Conservation (phyloP, 2,888 invertebrate genomes). For the Drosophila peninsularis region DNA sequence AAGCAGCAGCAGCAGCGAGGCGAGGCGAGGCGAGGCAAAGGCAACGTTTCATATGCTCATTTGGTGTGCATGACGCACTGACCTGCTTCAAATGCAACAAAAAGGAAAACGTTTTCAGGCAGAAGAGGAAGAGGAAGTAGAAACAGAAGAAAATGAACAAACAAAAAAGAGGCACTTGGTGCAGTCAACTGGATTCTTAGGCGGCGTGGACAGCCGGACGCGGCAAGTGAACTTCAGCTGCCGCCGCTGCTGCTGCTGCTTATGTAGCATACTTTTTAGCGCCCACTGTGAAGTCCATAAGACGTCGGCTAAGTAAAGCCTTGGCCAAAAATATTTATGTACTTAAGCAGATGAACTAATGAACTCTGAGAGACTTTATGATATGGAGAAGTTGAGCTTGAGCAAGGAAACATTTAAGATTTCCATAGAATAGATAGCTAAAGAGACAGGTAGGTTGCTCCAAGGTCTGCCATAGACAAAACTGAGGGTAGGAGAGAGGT, state of each 20-base stretch:
- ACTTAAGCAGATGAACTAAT: constrained; percentile 1
- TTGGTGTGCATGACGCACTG: constrained; percentile 77
- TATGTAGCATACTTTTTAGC: constrained; percentile 60
- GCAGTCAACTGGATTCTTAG: constrained; percentile 65
- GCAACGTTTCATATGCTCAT: constrained; percentile 72
- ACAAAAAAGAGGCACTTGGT: constrained; percentile 47
- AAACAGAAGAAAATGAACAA: constrained; percentile 11
- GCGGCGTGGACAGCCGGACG: constrained; percentile 16
- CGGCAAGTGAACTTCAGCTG: constrained; percentile 15
- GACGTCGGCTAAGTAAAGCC: constrained; percentile 29
- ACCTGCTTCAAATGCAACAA: constrained; percentile 76
- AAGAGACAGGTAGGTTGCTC: no score
- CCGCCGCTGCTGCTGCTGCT: not conserved
- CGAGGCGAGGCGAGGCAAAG: not conserved
- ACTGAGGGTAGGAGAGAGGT: no score
- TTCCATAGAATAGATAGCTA: not conserved
- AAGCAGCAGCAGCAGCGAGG: not conserved
- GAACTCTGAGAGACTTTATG: not conserved
- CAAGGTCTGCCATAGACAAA: no score
- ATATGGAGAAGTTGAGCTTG: not conserved
- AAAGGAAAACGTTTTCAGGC: constrained; percentile 5
- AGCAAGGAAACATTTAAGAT: not conserved
- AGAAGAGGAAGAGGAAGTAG: not conserved
- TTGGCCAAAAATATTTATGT: constrained; percentile 11
- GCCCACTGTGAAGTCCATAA: constrained; percentile 28